These are phyloP conservation scores for Microdon myrmicae DNA, from an alignment of 2,888 invertebrate species.

Conservation along the genomic window DNA sequence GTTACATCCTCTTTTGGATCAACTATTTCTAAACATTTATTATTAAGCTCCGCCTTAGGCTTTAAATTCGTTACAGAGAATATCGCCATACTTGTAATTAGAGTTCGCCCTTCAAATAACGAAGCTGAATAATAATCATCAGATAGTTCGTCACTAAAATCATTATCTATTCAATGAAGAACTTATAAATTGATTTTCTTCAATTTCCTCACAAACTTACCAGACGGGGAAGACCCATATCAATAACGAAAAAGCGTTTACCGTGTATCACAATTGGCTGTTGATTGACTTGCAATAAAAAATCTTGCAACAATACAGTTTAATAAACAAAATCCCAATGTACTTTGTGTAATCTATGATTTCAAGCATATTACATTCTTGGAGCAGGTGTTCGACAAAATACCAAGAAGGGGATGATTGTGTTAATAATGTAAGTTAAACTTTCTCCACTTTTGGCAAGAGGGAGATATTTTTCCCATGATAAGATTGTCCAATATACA, in stretches of 20 bases:
- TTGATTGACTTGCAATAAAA: slow-evolving; percentile 19
- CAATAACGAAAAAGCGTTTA: slow-evolving; percentile 8
- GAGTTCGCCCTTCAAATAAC: slow-evolving; percentile 14
- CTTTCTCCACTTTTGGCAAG: neutral
- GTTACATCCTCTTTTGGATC: no score
- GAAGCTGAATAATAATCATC: slow-evolving; percentile 28
- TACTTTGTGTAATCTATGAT: slow-evolving; percentile 8
- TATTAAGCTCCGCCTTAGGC: no score
- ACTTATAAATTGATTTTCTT: neutral
- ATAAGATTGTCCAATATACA: slow-evolving; percentile 20
- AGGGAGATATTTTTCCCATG: neutral
- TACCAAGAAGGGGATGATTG: neutral
- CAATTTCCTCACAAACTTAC: slow-evolving; percentile 11
- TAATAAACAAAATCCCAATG: no score
- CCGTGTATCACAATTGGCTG: slow-evolving; percentile 22
- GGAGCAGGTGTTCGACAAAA: slow-evolving; percentile 4
- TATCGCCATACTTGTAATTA: no score
- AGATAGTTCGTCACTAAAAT: slow-evolving; percentile 6
- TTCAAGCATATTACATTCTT: slow-evolving; percentile 8
- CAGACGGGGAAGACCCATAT: no score
- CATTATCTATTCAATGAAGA: neutral
- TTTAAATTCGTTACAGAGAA: no score
- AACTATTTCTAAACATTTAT: no score
- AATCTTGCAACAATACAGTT: slow-evolving; percentile 16
- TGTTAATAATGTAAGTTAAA: neutral